These are phyloP conservation scores for Poeciliopsis turrubarensis DNA, from an alignment of 2,113 vertebrate genomes.

Conservation along the genomic window DNA sequence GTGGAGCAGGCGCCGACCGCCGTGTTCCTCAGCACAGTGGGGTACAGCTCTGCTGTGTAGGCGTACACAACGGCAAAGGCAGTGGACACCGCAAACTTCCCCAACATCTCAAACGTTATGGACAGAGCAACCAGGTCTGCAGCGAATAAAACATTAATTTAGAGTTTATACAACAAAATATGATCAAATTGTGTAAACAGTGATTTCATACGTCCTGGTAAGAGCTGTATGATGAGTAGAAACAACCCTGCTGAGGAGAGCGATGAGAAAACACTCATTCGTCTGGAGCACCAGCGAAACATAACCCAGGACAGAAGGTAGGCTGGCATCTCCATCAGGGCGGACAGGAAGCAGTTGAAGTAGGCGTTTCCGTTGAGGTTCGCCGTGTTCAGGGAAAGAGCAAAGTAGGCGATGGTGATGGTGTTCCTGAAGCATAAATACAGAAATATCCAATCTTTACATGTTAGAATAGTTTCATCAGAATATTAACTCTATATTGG, in stretches of 20 bases:
- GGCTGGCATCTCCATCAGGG: constrained; percentile 87
- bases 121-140: constrained; percentile 80
- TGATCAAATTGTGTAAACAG: background rate
- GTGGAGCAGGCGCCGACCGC: constrained; percentile 88
- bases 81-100: constrained; percentile 88
- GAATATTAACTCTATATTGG: too few species aligned
- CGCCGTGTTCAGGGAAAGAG: constrained; percentile 89
- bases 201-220: constrained; percentile 84
- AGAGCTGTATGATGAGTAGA: constrained; percentile 86
- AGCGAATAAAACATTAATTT: background rate
- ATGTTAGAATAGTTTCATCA: too few species aligned
- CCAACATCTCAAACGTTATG: constrained; percentile 86
- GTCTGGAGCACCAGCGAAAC: constrained; percentile 80
- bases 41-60: constrained; percentile 91
- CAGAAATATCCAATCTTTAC: too few species aligned
- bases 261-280: constrained; percentile 81
- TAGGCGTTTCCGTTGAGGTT: constrained; percentile 88
- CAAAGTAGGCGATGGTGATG: constrained; percentile 87
- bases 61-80: constrained; percentile 88
- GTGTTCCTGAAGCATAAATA: constrained; percentile 79
- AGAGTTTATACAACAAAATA: background rate
- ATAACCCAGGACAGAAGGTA: constrained; percentile 87
- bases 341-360: constrained; percentile 90
- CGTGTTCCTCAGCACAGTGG: constrained; percentile 88
- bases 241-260: constrained; percentile 85